Evolutionary conservation across 1,140 invertebrate genomes (phyloP), one percentile per base, ranked within the genome.

Genomic region (Cotesia vestalis): DNA sequence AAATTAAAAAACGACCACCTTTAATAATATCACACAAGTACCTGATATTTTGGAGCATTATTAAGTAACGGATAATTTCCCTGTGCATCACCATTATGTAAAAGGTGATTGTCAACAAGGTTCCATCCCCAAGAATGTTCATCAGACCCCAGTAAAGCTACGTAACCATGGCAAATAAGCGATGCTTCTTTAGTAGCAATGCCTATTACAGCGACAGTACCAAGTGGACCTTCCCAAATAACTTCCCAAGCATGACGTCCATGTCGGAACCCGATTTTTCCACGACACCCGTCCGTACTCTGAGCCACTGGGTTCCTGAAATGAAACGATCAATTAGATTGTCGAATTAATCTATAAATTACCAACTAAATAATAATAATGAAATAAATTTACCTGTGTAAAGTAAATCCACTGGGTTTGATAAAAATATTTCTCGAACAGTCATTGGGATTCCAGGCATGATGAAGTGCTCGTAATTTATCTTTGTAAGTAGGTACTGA

Each of bases 41-140:
- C 96, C 91, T 98, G 96, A 89, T 99, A 99, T 88, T 97, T 98
- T 40, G 97, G 97, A 75, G 96, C 95, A 90, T 99, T 99, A 84
- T 98, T 99, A 71, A 98, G 87, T 35, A 96, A 85, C 36, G 98
- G 98, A 89, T 98, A 99, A 85, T 94, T 96, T 72, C 96, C 97
- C 86, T 97, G 94, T 75, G 93, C 93, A 87, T 98, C 95, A 63
- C 97, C 97, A 90, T 98, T 98, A 83, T 99, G 97, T 76, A 99
- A 87, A 61, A 99, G 90, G 89, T 95, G 92, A 90, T 99, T 99
- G 87, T 99, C 97, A 14, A 99, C 97, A 72, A 99, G 90, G 90
- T 99, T 99, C 97, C 98, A 99, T 4, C 97, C 97, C 97, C 97
- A 99, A 78, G 96, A 98, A 84, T 99, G 93, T 82, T 98, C 95